Conservation (phyloP, 2,888 invertebrate species). For the Scaptodrosophila latifasciaeformis region DNA sequence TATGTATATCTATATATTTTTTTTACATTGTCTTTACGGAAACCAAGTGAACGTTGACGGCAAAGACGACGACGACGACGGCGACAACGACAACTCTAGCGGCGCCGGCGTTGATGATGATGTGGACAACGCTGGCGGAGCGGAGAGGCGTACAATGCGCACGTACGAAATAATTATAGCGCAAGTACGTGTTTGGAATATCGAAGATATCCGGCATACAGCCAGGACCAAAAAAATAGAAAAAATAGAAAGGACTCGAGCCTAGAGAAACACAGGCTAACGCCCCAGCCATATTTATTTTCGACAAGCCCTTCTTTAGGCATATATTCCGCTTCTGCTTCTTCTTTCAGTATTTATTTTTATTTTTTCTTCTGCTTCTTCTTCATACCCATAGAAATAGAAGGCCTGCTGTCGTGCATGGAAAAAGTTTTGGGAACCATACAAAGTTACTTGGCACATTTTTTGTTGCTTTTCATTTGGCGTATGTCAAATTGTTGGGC, state of each 20-base stretch:
- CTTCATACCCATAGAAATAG: no score
- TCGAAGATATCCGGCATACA: slow-evolving; percentile 23
- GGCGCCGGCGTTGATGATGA: background rate
- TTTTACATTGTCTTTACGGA: background rate
- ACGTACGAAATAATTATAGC: slow-evolving; percentile 71
- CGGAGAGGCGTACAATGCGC: slow-evolving; percentile 37
- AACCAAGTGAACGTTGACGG: background rate
- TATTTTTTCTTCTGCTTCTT: background rate
- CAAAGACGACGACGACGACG: background rate
- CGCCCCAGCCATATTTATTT: slow-evolving; percentile 51
- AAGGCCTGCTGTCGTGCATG: no score
- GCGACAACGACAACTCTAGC: background rate
- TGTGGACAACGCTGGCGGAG: background rate
- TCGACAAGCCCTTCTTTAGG: slow-evolving; percentile 49
- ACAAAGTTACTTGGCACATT: slow-evolving; percentile 26
- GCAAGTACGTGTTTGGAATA: slow-evolving; percentile 63
- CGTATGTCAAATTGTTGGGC: slow-evolving; percentile 23
- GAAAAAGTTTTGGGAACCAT: background rate
- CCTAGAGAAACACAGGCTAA: no score
- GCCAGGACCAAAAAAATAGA: no score
- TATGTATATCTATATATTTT: no score
- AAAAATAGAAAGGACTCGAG: no score
- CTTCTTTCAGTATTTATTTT: background rate
- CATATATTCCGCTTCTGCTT: slow-evolving; percentile 25
- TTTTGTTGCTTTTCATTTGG: slow-evolving; percentile 11